Base-by-base conservation (phyloP, 2,113 vertebrate species). In the Picathartes gymnocephalus region DNA sequence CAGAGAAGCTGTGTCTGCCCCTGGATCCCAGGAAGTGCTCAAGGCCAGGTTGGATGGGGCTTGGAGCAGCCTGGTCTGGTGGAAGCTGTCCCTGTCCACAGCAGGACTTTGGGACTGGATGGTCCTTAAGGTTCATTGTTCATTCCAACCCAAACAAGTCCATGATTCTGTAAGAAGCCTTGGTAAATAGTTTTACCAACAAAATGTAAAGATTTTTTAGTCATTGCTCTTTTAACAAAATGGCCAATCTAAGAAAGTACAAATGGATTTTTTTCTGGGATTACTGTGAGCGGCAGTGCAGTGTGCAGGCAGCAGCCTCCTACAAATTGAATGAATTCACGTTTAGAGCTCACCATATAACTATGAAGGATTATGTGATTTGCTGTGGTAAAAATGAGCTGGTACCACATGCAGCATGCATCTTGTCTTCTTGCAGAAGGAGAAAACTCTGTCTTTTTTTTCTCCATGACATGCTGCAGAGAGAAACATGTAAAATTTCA, bases 391-490 rank as follows among this genome's bases (percentile, higher is more conserved):
- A 80, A 70, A 80, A 45, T 74, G 57, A 60, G 45, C 44, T 60
- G 45, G 28, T 91, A 31, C 58, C 25, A 31, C 37, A 40, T 0
- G 2, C n/a, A 77, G 27, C 9, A 37, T 44, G 37, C 10, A 17
- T 70, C 64, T 69, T 40, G 20, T 68, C 50, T 17, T 40, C 50
- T 65, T 33, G 37, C 45, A 81, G 50, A 86, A 83, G n/a, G 17
- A 28, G 15, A 37, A 56, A 56, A 42, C 16, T 61, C 21, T 30
- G 11, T 70, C 7, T 37, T 24, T 37, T 15, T 42, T n/a, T 69
- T n/a, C 2, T 21, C 45, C 7, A 0, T 61, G 33, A 33, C 11
- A 7, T 0, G 1, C 37, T 58, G 30, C 44, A 47, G 57, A 68
- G 14, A 61, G 81, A 72, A 22, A 23, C 1, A 0, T 35, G 37